These are phyloP conservation scores for Athrips mouffetella DNA, from an alignment of 2,888 invertebrate species.

Conservation along the genomic window DNA sequence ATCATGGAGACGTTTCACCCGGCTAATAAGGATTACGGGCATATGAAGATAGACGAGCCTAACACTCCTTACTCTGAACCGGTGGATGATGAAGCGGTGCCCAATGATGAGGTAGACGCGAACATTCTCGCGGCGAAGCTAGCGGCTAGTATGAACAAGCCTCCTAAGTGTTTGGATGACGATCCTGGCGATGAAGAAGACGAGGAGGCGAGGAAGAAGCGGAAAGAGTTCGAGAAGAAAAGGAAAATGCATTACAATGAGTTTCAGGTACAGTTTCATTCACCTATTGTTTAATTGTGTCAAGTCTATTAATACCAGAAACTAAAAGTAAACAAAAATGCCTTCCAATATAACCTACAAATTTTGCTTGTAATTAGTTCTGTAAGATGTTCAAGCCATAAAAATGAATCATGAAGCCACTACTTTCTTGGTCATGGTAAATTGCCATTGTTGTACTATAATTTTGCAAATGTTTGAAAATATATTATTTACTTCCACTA, in stretches of 20 bases:
- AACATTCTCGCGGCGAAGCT: conserved; percentile 87
- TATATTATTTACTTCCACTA: too few species aligned
- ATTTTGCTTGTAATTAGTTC: too few species aligned
- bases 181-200: conserved; percentile 77
- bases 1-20: conserved; percentile 99
- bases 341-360: too few species aligned
- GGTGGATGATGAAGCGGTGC: conserved; percentile 79
- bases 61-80: conserved; percentile 91
- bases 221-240: conserved; percentile 92
- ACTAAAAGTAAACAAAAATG: too few species aligned
- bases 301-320: too few species aligned
- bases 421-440: too few species aligned
- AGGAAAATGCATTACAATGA: conserved; percentile 99
- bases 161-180: conserved; percentile 63
- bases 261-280: conserved; percentile 77
- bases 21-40: conserved; percentile 98
- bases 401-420: too few species aligned
- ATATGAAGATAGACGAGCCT: conserved; percentile 98
- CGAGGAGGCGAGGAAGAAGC: conserved; percentile 80
- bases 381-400: too few species aligned
- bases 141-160: conserved; percentile 73
- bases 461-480: too few species aligned
- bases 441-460: too few species aligned
- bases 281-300: too few species aligned
- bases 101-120: conserved; percentile 81